A percentile compares a stretch with the other conserved stretches of the same genome.
Evolutionary conservation across 2,113 vertebrate species (phyloP).

Genomic region (Daubentonia madagascariensis): DNA sequence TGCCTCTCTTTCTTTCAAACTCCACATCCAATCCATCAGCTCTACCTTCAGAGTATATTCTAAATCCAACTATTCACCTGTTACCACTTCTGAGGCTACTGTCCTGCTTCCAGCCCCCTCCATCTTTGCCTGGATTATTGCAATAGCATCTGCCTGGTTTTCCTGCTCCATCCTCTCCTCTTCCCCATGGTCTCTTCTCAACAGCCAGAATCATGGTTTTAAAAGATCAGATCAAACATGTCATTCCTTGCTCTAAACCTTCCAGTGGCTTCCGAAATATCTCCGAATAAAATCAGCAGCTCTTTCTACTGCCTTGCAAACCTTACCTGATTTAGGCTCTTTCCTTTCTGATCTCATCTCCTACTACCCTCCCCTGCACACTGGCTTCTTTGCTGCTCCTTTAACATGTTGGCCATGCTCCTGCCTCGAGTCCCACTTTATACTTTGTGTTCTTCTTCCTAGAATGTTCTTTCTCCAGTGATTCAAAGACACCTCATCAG

Average conservation of each 20-base stretch:
- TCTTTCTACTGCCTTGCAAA: neutral
- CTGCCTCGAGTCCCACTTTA: neutral
- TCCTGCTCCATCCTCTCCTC: neutral
- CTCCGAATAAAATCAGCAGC: neutral
- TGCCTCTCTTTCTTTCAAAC: neutral
- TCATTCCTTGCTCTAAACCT: neutral
- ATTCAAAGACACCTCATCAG: neutral
- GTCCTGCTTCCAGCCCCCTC: neutral
- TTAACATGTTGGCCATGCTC: neutral
- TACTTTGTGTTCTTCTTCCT: neutral
- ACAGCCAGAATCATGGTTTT: neutral
- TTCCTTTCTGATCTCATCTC: neutral
- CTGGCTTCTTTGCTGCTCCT: neutral
- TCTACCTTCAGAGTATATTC: neutral
- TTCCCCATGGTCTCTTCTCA: neutral
- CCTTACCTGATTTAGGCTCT: neutral
- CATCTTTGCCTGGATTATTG: neutral
- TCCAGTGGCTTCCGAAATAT: neutral
- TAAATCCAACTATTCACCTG: neutral
- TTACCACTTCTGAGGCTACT: rapidly evolving
- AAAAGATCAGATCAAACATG: neutral
- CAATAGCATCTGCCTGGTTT: neutral
- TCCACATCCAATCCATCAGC: neutral
- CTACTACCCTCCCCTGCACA: neutral
- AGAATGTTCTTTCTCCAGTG: neutral